Conservation (phyloP, 2,113 vertebrate genomes). For the Phocoena sinus region DNA sequence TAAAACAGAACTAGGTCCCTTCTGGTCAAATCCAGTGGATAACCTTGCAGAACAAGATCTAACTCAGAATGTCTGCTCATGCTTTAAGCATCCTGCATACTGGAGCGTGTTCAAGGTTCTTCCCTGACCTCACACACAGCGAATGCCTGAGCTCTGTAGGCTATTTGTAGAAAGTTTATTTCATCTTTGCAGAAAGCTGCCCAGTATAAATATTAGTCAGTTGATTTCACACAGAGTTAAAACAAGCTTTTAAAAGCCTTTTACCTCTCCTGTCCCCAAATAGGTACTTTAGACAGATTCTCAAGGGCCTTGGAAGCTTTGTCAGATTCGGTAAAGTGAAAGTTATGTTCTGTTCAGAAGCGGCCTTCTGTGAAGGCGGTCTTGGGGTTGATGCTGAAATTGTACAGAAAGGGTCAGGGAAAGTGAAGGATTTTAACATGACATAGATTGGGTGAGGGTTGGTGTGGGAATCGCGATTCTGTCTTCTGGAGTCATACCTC, state of each 20-base stretch:
- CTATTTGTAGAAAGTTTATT: conserved; percentile 68
- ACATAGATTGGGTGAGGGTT: not conserved
- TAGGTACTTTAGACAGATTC: conserved; percentile 42
- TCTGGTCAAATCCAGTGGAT: conserved; percentile 67
- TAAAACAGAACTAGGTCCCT: conserved; percentile 57
- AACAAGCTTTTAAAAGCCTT: conserved; percentile 68
- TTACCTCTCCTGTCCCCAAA: conserved; percentile 56
- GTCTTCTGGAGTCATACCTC: not conserved
- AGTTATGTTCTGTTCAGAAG: not conserved
- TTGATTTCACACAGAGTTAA: conserved; percentile 62
- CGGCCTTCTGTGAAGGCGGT: not conserved
- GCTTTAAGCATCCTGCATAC: conserved; percentile 38
- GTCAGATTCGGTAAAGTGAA: conserved; percentile 6
- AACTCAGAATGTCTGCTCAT: conserved; percentile 63
- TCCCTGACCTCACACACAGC: conserved; percentile 42
- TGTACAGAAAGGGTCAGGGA: not conserved
- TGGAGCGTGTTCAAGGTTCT: conserved; percentile 41
- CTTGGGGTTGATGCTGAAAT: conserved; percentile 30
- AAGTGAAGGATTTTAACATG: not conserved
- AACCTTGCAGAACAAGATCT: conserved; percentile 48
- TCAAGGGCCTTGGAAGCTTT: conserved; percentile 43
- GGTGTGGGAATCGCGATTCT: not conserved
- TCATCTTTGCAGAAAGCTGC: conserved; percentile 64
- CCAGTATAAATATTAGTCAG: conserved; percentile 63
- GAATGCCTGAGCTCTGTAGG: conserved; percentile 44